Conservation (phyloP, 2,113 vertebrate species). For the Dasyornis broadbenti region DNA sequence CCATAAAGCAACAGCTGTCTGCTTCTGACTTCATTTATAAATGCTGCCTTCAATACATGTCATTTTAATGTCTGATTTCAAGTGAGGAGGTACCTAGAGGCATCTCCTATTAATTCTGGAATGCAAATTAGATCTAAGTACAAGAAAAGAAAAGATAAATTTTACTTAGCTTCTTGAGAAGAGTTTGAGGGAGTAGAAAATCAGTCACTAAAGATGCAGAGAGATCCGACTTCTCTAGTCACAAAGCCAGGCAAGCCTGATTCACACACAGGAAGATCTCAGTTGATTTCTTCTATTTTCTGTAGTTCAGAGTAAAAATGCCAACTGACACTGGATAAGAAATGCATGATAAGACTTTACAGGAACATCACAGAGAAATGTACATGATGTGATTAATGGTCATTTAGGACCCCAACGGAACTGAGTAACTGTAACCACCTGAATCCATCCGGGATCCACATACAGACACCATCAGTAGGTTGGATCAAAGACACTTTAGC, state of each 20-base stretch:
- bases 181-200: background rate
- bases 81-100: background rate
- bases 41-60: background rate
- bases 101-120: background rate
- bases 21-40: background rate
- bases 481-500: background rate
- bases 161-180: background rate
- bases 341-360: background rate
- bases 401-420: background rate
- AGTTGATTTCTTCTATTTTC: background rate
- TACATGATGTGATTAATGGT: accelerated
- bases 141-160: background rate
- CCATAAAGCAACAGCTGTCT: background rate
- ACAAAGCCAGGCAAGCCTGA: background rate
- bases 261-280: background rate
- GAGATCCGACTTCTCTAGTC: background rate
- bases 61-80: background rate
- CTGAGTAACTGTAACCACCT: background rate
- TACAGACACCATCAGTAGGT: background rate
- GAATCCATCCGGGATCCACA: background rate
- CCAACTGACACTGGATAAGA: background rate
- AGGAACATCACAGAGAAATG: background rate
- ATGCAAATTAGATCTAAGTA: background rate
- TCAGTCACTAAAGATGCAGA: background rate
- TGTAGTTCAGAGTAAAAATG: background rate